Base-by-base conservation (phyloP, 2,113 vertebrate genomes). In the Gasterosteus aculeatus region DNA sequence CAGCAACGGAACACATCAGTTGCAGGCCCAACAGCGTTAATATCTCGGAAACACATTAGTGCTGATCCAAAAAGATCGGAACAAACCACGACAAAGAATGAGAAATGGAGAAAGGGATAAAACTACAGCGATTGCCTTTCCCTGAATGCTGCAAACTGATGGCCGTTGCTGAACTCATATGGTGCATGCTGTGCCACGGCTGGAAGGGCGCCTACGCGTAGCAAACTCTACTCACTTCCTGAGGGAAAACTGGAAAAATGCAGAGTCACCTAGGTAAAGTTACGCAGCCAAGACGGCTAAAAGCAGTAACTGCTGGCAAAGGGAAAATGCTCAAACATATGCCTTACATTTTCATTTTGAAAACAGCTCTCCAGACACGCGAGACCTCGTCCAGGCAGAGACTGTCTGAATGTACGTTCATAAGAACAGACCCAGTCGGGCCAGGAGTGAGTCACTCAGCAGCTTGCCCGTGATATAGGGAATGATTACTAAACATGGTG, bases 361-460 rank as follows among this genome's bases (percentile, higher is more conserved):
- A 82, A 87, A 84, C 47, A 53, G 77, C 78, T 89, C 87, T 90
- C 80, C 85, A 91, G 86, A 85, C 84, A 59, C 65, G 76, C 59
- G 90, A 85, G 89, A 84, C 46, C 15, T 53, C 44, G 47, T 89
- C 80, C 79, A 81, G 88, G 82, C 9, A 41, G 70, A 82, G 71
- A 59, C 69, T 70, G 86, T 90, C 56, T 54, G 67, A 49, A 59
- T 56, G n/a, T 47, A 68, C 67, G 80, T 82, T 84, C 77, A 47
- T 22, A 71, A 51, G 65, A 77, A 71, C 42, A 82, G 66, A 58
- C 35, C 70, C 75, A 77, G 67, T 69, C 1, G 8, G 62, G 39
- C 67, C 46, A 60, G 68, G 51, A 69, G 51, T 14, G 35, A 76
- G 38, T 15, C 18, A n/a, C 26, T 10, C 49, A 72, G 69, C 39